These are phyloP conservation scores for Micoletzkya japonica DNA, from an alignment of 2,888 invertebrate genomes.

Conservation along the genomic window DNA sequence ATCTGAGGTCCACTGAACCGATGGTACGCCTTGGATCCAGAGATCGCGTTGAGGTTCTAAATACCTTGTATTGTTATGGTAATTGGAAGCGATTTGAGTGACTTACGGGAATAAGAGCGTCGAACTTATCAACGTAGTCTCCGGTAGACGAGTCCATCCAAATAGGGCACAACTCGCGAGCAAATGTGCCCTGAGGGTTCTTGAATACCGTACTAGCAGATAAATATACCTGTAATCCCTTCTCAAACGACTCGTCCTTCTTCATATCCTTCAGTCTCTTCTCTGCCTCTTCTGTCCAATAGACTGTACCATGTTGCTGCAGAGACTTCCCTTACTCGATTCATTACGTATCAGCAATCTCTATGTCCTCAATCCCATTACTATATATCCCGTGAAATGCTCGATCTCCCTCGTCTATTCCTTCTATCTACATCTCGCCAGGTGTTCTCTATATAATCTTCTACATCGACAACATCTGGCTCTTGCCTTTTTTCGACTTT, in stretches of 20 bases:
- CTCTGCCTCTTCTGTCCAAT: constrained; percentile 82
- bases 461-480: background rate
- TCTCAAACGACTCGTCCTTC: background rate
- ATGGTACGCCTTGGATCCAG: constrained; percentile 85
- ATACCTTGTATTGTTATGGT: constrained; percentile 10
- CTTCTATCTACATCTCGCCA: background rate
- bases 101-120: constrained; percentile 16
- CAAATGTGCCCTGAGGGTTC: constrained; percentile 73
- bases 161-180: constrained; percentile 80
- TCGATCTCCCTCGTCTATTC: background rate
- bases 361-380: background rate
- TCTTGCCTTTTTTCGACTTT: background rate
- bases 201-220: background rate
- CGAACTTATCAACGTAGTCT: constrained; percentile 62
- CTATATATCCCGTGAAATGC: too few species aligned
- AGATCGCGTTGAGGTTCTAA: constrained; percentile 64
- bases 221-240: background rate
- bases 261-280: constrained; percentile 74
- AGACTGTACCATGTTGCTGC: constrained; percentile 96
- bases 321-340: too few species aligned
- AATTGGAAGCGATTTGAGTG: background rate
- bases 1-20: constrained; percentile 92
- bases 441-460: background rate
- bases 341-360: background rate
- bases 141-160: constrained; percentile 94